These are phyloP conservation scores for Musca vetustissima DNA, from an alignment of 1,140 invertebrate genomes.

Conservation along the genomic window DNA sequence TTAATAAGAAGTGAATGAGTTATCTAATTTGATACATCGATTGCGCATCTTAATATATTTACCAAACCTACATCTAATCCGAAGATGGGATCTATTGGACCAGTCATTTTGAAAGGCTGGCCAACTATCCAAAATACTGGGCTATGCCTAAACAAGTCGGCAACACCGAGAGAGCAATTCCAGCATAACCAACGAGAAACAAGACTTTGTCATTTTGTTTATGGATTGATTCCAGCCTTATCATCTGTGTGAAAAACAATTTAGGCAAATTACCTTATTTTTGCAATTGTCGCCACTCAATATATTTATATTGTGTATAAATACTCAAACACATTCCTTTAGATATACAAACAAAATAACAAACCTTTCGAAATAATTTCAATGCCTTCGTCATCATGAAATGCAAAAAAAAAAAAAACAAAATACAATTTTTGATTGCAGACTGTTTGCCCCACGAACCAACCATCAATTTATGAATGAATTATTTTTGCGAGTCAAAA, in stretches of 20 bases:
- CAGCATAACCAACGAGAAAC: too few species aligned
- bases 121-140: too few species aligned
- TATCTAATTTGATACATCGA: too few species aligned
- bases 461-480: slow-evolving; percentile 12
- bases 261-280: slow-evolving; percentile 6
- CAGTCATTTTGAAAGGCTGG: too few species aligned
- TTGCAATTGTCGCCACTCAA: background rate
- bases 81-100: too few species aligned
- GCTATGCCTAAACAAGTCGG: too few species aligned
- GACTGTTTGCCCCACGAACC: background rate
- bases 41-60: too few species aligned
- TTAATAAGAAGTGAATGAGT: too few species aligned
- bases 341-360: background rate
- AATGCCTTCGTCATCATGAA: background rate
- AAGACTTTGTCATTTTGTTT: too few species aligned
- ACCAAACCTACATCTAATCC: too few species aligned
- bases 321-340: background rate
- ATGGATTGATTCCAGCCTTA: background rate
- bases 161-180: too few species aligned
- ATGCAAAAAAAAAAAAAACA: too few species aligned
- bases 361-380: background rate
- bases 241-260: background rate
- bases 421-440: background rate
- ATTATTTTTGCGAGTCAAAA: background rate
- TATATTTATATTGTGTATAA: slow-evolving; percentile 3